Conservation (phyloP, 1,140 invertebrate genomes). For the Diplogasteroides magnus region DNA sequence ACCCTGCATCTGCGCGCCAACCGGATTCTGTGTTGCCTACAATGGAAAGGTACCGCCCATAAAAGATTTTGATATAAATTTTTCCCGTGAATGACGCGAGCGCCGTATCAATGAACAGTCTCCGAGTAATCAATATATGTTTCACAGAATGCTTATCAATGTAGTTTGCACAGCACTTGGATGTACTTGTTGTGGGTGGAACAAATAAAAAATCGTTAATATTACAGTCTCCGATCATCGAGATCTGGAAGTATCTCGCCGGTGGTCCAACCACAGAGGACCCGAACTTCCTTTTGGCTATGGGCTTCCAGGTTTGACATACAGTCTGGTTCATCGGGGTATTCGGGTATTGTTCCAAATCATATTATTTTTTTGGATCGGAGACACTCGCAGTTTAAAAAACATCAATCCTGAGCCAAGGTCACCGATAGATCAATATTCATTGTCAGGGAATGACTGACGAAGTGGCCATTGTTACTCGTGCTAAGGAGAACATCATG, state of each 20-base stretch:
- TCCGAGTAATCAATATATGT: neutral
- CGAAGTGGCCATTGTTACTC: constrained; percentile 47
- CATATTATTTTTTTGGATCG: constrained; percentile 2
- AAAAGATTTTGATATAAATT: neutral
- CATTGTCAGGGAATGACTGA: constrained; percentile 50
- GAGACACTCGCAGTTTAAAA: neutral
- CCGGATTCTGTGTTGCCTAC: constrained; percentile 25
- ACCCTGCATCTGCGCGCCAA: constrained; percentile 26
- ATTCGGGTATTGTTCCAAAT: no score
- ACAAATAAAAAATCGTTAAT: constrained; percentile 22
- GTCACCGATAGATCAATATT: no score
- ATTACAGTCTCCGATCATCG: constrained; percentile 15
- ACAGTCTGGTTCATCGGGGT: no score
- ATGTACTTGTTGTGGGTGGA: constrained; percentile 37
- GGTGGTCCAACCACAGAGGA: constrained; percentile 33
- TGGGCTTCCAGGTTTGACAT: constrained; percentile 46
- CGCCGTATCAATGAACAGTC: no score
- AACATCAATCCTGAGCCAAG: no score
- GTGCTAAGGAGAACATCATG: constrained; percentile 48
- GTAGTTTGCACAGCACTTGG: constrained; percentile 33
- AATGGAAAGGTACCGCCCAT: constrained; percentile 26
- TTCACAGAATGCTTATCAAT: neutral
- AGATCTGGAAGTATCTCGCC: constrained; percentile 34
- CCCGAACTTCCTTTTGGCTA: constrained; percentile 38
- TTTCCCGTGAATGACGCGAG: no score